A percentile compares a stretch with the other conserved stretches of the same genome.
phyloP scores from a whole-genome alignment of 2,888 invertebrate species.

The Eupeodes luniger region DNA sequence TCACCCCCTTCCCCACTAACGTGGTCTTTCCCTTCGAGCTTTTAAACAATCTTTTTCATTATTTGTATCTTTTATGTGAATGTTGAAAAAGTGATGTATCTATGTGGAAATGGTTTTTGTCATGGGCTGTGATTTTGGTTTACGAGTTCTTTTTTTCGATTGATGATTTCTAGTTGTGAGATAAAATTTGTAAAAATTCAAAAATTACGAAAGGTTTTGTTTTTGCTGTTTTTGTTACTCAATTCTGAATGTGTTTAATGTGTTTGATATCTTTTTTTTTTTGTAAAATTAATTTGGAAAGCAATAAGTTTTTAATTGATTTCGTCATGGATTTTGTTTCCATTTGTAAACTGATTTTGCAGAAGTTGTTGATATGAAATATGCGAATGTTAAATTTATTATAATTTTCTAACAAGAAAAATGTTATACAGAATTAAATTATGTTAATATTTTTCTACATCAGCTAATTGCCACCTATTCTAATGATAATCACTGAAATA shows the following conservation, averaged over 20 bases:
- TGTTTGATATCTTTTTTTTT: neutral
- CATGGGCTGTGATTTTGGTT: slow-evolving; percentile 26
- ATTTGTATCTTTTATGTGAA: neutral
- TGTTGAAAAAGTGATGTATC: slow-evolving; percentile 19
- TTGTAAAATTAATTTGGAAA: neutral
- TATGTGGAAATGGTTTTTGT: slow-evolving; percentile 29
- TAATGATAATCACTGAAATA: no score
- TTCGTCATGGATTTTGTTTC: neutral
- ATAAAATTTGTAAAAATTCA: neutral
- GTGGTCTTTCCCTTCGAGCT: neutral
- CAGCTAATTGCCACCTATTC: no score
- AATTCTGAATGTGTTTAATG: neutral
- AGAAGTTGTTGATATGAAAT: neutral
- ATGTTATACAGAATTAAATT: no score
- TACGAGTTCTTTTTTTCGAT: slow-evolving; percentile 11
- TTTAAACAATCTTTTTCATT: neutral
- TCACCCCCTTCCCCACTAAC: neutral
- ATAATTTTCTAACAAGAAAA: no score
- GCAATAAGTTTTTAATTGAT: slow-evolving; percentile 10
- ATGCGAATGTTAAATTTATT: neutral
- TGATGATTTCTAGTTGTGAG: neutral
- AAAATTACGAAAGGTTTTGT: slow-evolving; percentile 3
- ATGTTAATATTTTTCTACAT: no score
- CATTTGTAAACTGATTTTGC: neutral
- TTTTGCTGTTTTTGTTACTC: neutral